Evolutionary conservation across 2,113 vertebrate species (phyloP).

Genomic region (Tringa solitaria): DNA sequence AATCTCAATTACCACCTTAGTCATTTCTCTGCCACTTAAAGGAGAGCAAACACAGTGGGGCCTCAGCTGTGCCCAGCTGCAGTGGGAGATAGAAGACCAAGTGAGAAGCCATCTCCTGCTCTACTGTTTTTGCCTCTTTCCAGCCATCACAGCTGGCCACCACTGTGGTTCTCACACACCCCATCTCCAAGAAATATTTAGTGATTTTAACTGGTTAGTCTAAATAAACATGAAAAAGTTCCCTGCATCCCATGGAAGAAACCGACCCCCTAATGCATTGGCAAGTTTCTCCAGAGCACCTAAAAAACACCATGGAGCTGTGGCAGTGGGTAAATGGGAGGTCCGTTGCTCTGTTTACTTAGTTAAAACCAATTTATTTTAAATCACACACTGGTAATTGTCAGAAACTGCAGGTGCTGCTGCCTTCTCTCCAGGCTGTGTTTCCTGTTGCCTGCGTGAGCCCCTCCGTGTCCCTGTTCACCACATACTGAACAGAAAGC

Average conservation of each 20-base stretch:
- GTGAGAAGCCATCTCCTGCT: background rate
- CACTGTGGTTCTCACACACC: background rate
- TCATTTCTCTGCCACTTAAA: background rate
- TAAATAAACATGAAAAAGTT: background rate
- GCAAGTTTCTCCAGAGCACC: background rate
- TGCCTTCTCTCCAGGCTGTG: background rate
- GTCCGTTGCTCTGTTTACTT: too few relatives aligned
- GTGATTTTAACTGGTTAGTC: background rate
- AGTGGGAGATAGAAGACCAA: background rate
- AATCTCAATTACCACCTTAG: rapidly evolving
- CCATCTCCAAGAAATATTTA: background rate
- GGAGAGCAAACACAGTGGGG: background rate
- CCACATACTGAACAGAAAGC: background rate
- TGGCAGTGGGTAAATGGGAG: background rate
- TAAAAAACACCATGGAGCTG: background rate
- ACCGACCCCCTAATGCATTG: background rate
- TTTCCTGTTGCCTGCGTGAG: background rate
- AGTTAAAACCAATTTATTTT: too few relatives aligned
- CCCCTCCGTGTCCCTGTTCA: background rate
- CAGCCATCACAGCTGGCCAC: background rate
- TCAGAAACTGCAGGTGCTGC: too few relatives aligned
- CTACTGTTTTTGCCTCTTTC: background rate
- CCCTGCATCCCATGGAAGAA: background rate
- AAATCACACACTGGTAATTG: too few relatives aligned
- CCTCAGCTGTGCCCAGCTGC: background rate